phyloP scores from a whole-genome alignment of 92 coral and sea anemone species.

The Phenganax subtilis region DNA sequence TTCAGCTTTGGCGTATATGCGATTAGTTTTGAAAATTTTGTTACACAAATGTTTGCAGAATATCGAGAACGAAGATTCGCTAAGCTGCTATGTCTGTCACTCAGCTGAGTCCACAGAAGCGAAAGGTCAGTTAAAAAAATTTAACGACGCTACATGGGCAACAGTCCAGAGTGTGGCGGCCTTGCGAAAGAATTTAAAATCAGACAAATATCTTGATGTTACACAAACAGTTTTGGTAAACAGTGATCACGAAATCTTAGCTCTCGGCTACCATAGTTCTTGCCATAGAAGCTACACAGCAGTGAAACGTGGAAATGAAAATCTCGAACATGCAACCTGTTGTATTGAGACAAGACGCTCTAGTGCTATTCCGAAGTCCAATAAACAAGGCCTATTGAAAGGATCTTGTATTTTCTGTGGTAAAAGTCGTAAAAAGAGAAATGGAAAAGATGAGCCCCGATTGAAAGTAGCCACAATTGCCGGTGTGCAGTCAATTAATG shows the following conservation, averaged over 20 bases:
- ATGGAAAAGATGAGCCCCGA: constrained; percentile 35
- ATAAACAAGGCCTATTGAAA: constrained; percentile 25
- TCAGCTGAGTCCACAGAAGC: constrained; percentile 5
- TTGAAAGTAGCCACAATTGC: constrained; percentile 31
- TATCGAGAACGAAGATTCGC: neutral
- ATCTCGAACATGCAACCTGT: neutral
- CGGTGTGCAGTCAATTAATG: constrained; percentile 13
- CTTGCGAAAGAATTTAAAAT: constrained; percentile 21
- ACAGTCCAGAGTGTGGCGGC: constrained; percentile 13
- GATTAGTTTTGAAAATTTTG: neutral
- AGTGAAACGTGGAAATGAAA: neutral
- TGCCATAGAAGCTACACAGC: constrained; percentile 27
- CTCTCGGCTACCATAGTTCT: constrained; percentile 1
- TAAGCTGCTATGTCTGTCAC: constrained; percentile 34
- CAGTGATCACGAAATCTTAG: constrained; percentile 10
- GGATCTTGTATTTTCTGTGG: constrained; percentile 32
- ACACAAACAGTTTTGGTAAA: constrained; percentile 13
- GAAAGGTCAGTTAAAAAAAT: constrained; percentile 12
- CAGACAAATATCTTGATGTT: constrained; percentile 29
- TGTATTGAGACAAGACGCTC: constrained; percentile 10
- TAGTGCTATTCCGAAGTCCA: constrained; percentile 25
- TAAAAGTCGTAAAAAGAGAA: constrained; percentile 27
- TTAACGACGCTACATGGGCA: constrained; percentile 20
- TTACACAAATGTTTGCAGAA: constrained; percentile 17
- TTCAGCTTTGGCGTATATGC: too few relatives aligned